Conservation (phyloP, 2,888 invertebrate species). For the Hyalella azteca region DNA sequence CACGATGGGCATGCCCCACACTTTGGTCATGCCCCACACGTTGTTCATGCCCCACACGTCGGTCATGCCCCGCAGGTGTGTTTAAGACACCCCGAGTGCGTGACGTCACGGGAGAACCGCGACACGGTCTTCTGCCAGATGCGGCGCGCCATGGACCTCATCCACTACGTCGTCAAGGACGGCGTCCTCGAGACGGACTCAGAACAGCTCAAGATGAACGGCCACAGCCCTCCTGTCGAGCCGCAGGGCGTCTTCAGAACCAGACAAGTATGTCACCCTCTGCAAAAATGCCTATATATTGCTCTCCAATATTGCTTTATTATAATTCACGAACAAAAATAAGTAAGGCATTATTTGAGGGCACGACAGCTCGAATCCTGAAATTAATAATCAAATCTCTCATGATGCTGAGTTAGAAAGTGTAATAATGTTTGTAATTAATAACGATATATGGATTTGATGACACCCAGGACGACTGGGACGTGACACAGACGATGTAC, state of each 20-base stretch:
- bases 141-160: slow-evolving; percentile 94
- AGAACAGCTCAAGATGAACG: slow-evolving; percentile 53
- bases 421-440: no score
- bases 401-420: no score
- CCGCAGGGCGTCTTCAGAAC: slow-evolving; percentile 48
- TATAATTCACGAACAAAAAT: no score
- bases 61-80: slow-evolving; percentile 72
- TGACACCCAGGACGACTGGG: slow-evolving; percentile 71
- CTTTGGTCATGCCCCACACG: no score
- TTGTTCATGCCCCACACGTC: no score
- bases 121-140: slow-evolving; percentile 99
- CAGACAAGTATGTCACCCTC: slow-evolving; percentile 41
- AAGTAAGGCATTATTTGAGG: no score
- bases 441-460: no score
- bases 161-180: slow-evolving; percentile 96
- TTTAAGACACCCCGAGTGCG: slow-evolving; percentile 91
- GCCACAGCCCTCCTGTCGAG: slow-evolving; percentile 54
- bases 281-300: no score
- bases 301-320: no score
- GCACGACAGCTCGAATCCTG: no score
- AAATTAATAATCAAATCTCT: no score
- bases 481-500: slow-evolving; percentile 75
- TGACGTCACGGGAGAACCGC: slow-evolving; percentile 89
- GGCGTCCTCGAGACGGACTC: slow-evolving; percentile 75
- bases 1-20: no score